Conservation (phyloP, 2,888 invertebrate genomes). For the Clanis bilineata region DNA sequence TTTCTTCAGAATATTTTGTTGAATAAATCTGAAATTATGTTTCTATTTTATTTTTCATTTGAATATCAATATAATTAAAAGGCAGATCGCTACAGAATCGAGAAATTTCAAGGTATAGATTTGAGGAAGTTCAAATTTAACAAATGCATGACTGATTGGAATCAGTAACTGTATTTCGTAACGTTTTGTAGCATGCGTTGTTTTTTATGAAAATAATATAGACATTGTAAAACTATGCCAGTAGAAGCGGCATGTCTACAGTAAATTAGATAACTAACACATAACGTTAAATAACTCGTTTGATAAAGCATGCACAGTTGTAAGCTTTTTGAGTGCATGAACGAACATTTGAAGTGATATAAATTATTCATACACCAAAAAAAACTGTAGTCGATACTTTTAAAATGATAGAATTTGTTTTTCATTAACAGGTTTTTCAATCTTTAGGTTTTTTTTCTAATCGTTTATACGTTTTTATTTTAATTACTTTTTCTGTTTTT, state of each 20-base stretch:
- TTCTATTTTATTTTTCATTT: slow-evolving; percentile 18
- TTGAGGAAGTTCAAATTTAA: slow-evolving; percentile 23
- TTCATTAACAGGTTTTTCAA: too few relatives aligned
- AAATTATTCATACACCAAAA: neutral
- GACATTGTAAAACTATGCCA: slow-evolving; percentile 9
- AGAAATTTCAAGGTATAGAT: slow-evolving; percentile 29
- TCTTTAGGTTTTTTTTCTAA: too few relatives aligned
- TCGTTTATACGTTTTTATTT: too few relatives aligned
- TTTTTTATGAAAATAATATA: slow-evolving; percentile 24
- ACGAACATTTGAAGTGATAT: slow-evolving; percentile 17
- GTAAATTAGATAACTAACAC: slow-evolving; percentile 47
- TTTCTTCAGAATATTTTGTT: neutral
- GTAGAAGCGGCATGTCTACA: slow-evolving; percentile 46
- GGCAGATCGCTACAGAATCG: slow-evolving; percentile 29
- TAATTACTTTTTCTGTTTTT: too few relatives aligned
- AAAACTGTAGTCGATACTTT: neutral
- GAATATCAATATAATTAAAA: slow-evolving; percentile 28
- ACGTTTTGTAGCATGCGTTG: slow-evolving; percentile 18
- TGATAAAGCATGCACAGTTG: slow-evolving; percentile 49
- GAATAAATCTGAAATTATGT: slow-evolving; percentile 1
- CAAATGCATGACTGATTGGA: slow-evolving; percentile 28
- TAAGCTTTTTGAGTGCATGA: slow-evolving; percentile 58
- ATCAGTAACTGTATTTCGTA: neutral
- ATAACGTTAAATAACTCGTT: slow-evolving; percentile 36
- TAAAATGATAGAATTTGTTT: too few relatives aligned